Evolutionary conservation across 2,888 invertebrate species (phyloP).

Genomic region (Luperina testacea): DNA sequence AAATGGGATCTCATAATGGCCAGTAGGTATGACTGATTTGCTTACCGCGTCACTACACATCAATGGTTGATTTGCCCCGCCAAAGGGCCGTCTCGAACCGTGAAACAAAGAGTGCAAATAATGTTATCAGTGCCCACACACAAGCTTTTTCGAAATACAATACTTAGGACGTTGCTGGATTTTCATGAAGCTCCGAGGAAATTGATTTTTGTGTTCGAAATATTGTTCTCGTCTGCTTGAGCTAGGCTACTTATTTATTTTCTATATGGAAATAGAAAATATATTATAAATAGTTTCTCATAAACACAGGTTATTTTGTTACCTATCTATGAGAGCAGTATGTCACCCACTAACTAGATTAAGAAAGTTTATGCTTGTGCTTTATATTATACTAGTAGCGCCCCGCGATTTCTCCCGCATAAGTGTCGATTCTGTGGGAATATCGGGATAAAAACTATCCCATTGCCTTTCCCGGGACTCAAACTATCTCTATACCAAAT

Average conservation of each 20-base stretch:
- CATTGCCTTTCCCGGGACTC: too few relatives aligned
- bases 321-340: too few relatives aligned
- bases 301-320: too few relatives aligned
- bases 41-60: constrained; percentile 63
- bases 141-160: constrained; percentile 48
- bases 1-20: constrained; percentile 45
- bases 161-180: constrained; percentile 35
- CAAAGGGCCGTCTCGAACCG: constrained; percentile 56
- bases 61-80: constrained; percentile 53
- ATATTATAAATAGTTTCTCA: too few relatives aligned
- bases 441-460: too few relatives aligned
- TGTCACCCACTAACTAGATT: too few relatives aligned
- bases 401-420: too few relatives aligned
- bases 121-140: constrained; percentile 61
- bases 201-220: constrained; percentile 51
- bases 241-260: constrained; percentile 2
- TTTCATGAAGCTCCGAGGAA: constrained; percentile 47
- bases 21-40: constrained; percentile 60
- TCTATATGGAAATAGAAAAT: not conserved
- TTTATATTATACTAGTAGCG: too few relatives aligned
- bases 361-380: too few relatives aligned
- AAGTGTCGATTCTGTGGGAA: too few relatives aligned
- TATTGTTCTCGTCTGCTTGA: constrained; percentile 25
- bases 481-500: too few relatives aligned
- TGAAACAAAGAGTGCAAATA: constrained; percentile 67